These are phyloP conservation scores for Xanthia togata DNA, from an alignment of 2,888 invertebrate species.

Conservation along the genomic window DNA sequence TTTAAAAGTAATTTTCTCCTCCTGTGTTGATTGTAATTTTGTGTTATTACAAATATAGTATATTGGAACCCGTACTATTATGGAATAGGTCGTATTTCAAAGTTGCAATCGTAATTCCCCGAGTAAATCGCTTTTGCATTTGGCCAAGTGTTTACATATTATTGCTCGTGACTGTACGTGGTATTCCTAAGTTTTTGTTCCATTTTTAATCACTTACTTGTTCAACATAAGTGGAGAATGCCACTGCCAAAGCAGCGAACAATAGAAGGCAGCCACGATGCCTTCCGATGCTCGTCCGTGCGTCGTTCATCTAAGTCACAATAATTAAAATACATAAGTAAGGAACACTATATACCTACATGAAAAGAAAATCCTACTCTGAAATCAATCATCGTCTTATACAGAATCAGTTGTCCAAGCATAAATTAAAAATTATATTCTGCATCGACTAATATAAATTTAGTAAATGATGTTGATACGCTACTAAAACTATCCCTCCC, in stretches of 20 bases:
- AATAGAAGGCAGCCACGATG: slow-evolving; percentile 79
- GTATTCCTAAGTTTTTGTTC: not conserved
- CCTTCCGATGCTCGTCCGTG: slow-evolving; percentile 71
- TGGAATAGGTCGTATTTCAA: too few relatives aligned
- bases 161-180: too few relatives aligned
- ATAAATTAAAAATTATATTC: not conserved
- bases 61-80: too few relatives aligned
- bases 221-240: slow-evolving; percentile 81
- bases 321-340: slow-evolving; percentile 21
- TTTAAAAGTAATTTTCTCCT: too few relatives aligned
- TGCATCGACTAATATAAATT: not conserved
- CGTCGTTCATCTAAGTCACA: slow-evolving; percentile 78
- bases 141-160: too few relatives aligned
- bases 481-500: not conserved
- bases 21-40: too few relatives aligned
- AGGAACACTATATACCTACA: not conserved
- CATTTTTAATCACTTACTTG: slow-evolving; percentile 73
- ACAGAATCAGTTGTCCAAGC: not conserved
- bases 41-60: too few relatives aligned
- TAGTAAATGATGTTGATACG: not conserved
- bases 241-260: slow-evolving; percentile 74
- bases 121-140: too few relatives aligned
- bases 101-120: too few relatives aligned
- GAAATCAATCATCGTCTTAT: not conserved
- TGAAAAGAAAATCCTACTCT: not conserved